phyloP scores from a whole-genome alignment of 1,140 invertebrate species.

The Aphaenogaster rudis region DNA sequence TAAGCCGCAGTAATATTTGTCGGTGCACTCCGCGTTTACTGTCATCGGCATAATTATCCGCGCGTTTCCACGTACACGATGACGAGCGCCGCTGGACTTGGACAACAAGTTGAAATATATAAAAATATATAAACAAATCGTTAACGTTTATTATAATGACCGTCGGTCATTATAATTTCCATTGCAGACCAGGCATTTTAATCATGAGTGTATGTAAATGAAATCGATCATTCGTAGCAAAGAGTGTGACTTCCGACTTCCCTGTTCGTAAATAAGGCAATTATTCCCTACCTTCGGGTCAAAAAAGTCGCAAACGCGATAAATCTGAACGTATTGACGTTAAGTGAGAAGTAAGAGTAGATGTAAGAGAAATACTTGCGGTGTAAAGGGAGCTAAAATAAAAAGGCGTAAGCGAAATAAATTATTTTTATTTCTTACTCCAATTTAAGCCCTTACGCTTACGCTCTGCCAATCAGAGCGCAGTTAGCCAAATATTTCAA shows the following conservation, averaged over 20 bases:
- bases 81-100: neutral
- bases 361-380: too few relatives aligned
- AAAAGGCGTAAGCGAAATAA: too few relatives aligned
- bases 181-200: neutral
- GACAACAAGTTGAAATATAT: neutral
- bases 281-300: neutral
- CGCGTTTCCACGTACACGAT: neutral
- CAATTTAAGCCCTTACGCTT: too few relatives aligned
- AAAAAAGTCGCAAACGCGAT: neutral
- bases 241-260: neutral
- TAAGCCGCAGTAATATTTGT: slow-evolving; percentile 34
- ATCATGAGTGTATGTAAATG: neutral
- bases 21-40: neutral
- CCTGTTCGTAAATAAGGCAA: neutral
- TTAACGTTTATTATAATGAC: neutral
- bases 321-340: neutral
- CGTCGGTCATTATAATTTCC: neutral
- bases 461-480: too few relatives aligned
- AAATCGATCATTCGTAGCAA: neutral
- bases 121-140: slow-evolving; percentile 3
- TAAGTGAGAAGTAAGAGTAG: too few relatives aligned
- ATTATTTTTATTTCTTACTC: too few relatives aligned
- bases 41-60: slow-evolving; percentile 20
- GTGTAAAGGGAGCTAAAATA: too few relatives aligned
- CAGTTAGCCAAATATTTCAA: too few relatives aligned